Evolutionary conservation across 2,888 invertebrate species (phyloP).

Genomic region (Tipula unca): DNA sequence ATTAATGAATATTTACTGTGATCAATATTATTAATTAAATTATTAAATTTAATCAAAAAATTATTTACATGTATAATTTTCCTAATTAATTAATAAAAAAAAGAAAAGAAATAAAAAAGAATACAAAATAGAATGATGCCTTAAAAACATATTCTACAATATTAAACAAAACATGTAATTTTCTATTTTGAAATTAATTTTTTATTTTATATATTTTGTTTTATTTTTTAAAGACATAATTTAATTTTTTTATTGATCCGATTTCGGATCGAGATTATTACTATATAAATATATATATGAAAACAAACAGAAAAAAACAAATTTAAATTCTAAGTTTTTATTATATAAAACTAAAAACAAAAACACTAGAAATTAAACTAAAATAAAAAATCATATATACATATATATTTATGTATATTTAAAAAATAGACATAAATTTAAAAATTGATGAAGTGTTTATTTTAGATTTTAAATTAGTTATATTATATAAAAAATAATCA

Average conservation of each 20-base stretch:
- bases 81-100: background rate
- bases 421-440: conserved; percentile 4
- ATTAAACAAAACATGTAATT: background rate
- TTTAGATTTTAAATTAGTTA: conserved; percentile 14
- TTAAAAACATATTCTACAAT: conserved; percentile 19
- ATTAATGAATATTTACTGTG: conserved; percentile 21
- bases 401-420: background rate
- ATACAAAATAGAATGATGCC: conserved; percentile 20
- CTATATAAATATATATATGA: conserved; percentile 9
- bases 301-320: background rate
- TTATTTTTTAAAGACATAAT: background rate
- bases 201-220: background rate
- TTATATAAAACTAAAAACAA: background rate
- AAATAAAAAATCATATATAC: background rate
- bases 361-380: background rate
- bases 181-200: conserved; percentile 14
- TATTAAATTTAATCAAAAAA: conserved; percentile 15
- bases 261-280: conserved; percentile 18
- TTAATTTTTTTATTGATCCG: conserved; percentile 9
- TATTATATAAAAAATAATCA: background rate
- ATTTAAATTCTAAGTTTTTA: conserved; percentile 2
- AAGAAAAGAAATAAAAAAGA: background rate
- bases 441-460: conserved; percentile 8
- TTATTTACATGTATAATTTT: background rate
- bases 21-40: conserved; percentile 16